Base-by-base conservation (phyloP, 2,888 invertebrate genomes). In the Microctonus brassicae region DNA sequence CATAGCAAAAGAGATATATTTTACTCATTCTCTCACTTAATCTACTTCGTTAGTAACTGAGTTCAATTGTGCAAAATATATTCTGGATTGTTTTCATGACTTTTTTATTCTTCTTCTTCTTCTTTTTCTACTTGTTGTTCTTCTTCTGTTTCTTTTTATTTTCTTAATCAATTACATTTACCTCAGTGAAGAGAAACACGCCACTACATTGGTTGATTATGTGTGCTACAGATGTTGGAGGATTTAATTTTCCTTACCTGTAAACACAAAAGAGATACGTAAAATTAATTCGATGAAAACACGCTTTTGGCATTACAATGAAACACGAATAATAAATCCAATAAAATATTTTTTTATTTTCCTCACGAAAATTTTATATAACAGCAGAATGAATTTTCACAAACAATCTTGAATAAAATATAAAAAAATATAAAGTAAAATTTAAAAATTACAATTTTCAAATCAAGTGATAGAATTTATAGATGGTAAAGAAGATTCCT, bases 241-340 rank as follows among this genome's bases (percentile, higher is more conserved):
- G 53, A 47, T 47, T 47, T 70, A n/a, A 67, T 68, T 65, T 76
- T 69, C 81, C 81, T 84, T 84, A 84, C 84, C 84, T 84, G 83
- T 36, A n/a, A 84, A 84, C 79, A 47, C 17, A 47, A 17, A 78
- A 77, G 75, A 77, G 75, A 77, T 78, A 74, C 68, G 64, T 72
- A 73, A 55, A 74, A 77, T 77, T 76, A 76, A 74, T 66, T 70
- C 39, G 13, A 47, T 17, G 29, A 52, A 60, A 66, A 69, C 20
- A 63, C 63, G 65, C 70, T 53, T 66, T 33, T 62, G 24, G 66
- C 33, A 73, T 64, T 69, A 68, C 61, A 66, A 70, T 66, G 39
- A 29, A 39, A 69, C 22, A 55, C 33, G 53, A n/a, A n/a, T 57
- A 42, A 33, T 42, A 64, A n/a, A 68, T 58, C 57, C 69, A 69